Base-by-base conservation (phyloP, 2,888 invertebrate species). In the Hetaerina titia region DNA sequence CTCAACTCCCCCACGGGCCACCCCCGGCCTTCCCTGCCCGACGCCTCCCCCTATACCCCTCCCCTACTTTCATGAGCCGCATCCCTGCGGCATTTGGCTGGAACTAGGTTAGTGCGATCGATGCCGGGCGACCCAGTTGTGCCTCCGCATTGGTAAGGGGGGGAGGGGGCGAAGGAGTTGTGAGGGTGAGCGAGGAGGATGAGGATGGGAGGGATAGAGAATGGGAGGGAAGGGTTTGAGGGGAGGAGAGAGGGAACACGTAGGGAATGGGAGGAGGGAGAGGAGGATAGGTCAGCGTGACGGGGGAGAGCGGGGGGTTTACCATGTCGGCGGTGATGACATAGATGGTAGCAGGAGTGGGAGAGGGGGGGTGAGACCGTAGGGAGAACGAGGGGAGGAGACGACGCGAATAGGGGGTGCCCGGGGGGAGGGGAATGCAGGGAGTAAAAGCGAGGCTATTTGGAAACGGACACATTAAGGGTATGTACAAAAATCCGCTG, bases 1-100 rank as follows among this genome's bases (percentile, higher is more conserved):
- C 22, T 57, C 25, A 13, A 25, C 89, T 11, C 89, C 57, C 22
- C 58, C 19, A 2, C 58, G n/a, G 19, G 17, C 22, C 22, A 45
- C 88, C 88, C 89, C 7, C 22, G 19, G 19, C 9, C 69, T 69
- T n/a, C 89, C 11, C 89, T 57, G 22, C 89, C 58, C 17, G 19
- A 8, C 57, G 57, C 11, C 57, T 19, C 8, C 58, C 57, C 9
- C 17, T 11, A 4, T n/a, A 6, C 89, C 89, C 89, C 57, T 22
- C 57, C 89, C n/a, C 56, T 58, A 22, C 89, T 57, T 58, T 11
- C 89, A 58, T 25, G 57, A 89, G 89, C 89, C 89, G 89, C 89
- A 89, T 89, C 89, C 89, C 89, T 89, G 89, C 89, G 89, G 89
- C 89, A 89, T 58, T 89, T 58, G 89, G 89, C 89, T 89, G 57